Evolutionary conservation across 2,888 invertebrate species (phyloP), one percentile per base, ranked within the genome.

Genomic region (Drosophila subsilvestris): DNA sequence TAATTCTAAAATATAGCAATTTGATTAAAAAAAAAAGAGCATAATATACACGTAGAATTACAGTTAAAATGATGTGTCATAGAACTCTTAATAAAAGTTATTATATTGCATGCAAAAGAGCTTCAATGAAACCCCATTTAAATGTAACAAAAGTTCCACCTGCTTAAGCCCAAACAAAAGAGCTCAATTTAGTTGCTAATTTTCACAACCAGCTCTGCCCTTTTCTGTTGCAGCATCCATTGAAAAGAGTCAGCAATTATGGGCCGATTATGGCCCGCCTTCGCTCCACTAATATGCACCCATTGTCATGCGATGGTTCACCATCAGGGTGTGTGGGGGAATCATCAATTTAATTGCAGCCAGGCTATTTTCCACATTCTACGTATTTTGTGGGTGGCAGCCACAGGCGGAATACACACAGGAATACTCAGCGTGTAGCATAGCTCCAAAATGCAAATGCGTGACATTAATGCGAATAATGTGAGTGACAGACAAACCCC

Each of bases 401-500:
- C 18, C 47, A n/a, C 47, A 56, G 42, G 25, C 22, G 50, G 65
- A 49, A n/a, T n/a, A n/a, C n/a, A n/a, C n/a, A n/a, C 18, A 51
- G n/a, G 49, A 59, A 54, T 44, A 37, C 37, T 25, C 42, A 45
- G 10, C 37, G 74, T 29, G 60, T 53, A 42, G 44, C 55, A 56
- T 70, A 12, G 53, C 25, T 61, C n/a, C n/a, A 7, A 66, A 70
- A 78, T 66, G 69, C 66, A 53, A 63, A 53, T 67, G 48, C 69
- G 66, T 62, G 79, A 70, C 81, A 79, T 77, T 86, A 84, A 84
- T 75, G 78, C 77, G 75, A 68, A 84, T 84, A 88, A 86, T 88
- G 37, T 37, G 88, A 80, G 76, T 71, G 81, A 51, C 68, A 63
- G 68, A 22, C 63, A 57, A 51, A 56, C 62, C 67, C 63, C 18